Conservation (phyloP, 2,113 vertebrate genomes). For the Sigmodon hispidus region DNA sequence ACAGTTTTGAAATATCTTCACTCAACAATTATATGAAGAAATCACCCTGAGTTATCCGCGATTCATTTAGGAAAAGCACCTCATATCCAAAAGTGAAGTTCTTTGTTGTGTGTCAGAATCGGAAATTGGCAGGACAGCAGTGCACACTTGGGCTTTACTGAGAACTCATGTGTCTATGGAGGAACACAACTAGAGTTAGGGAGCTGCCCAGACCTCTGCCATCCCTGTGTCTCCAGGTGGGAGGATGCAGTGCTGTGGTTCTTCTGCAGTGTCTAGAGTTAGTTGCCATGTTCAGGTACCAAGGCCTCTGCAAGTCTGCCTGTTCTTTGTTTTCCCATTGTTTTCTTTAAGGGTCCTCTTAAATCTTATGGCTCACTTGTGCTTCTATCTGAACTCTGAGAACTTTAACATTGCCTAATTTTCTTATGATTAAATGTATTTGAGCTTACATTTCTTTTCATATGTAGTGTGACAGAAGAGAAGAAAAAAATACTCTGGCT, state of each 20-base stretch:
- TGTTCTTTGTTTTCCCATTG: background rate
- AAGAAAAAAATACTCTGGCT: too few species aligned
- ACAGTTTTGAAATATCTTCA: background rate
- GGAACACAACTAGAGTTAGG: background rate
- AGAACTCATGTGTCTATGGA: background rate
- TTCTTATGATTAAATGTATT: background rate
- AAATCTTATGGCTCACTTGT: background rate
- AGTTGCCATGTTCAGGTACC: accelerated
- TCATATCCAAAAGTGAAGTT: background rate
- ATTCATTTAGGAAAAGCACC: background rate
- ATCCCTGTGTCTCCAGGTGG: background rate
- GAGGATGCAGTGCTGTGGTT: too few species aligned
- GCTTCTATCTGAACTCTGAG: background rate
- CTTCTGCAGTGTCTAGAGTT: background rate
- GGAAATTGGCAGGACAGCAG: background rate
- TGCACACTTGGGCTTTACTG: background rate
- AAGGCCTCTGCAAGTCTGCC: too few species aligned
- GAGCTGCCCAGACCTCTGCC: accelerated
- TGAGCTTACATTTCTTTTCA: background rate
- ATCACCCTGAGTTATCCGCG: background rate
- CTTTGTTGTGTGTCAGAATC: background rate
- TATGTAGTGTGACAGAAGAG: background rate
- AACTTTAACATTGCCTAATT: background rate
- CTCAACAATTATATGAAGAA: background rate
- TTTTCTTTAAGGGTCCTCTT: background rate